Evolutionary conservation across 2,113 vertebrate species (phyloP).

Genomic region (Nesogale talazaci): DNA sequence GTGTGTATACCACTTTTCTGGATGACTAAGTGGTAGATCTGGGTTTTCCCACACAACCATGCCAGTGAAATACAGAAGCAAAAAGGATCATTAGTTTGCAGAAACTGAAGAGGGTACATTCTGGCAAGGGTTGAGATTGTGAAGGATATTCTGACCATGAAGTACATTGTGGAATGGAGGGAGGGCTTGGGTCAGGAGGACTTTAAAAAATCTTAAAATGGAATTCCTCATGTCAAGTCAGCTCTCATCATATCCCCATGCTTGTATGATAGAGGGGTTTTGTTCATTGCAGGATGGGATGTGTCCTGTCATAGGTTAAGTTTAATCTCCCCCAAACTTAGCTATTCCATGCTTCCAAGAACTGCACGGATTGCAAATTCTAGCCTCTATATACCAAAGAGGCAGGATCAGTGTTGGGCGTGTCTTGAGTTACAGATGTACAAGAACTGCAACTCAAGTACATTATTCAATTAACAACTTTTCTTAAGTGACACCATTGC

Average conservation of each 20-base stretch:
- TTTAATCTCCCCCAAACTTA: neutral
- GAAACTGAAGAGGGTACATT: no score
- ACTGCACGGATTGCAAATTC: neutral
- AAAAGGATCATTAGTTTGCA: no score
- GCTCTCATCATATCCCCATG: neutral
- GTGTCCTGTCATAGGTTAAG: neutral
- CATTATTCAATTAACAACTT: neutral
- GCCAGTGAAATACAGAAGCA: no score
- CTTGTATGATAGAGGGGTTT: neutral
- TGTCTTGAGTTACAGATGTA: neutral
- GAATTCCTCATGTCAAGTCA: no score
- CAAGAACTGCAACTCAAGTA: neutral
- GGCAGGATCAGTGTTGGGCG: neutral
- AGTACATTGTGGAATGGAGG: no score
- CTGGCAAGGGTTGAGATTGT: no score
- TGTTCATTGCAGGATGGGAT: neutral
- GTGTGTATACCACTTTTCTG: no score
- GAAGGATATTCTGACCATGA: no score
- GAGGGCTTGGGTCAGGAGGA: no score
- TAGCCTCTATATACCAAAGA: neutral
- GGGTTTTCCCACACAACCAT: no score
- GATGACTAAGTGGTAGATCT: no score
- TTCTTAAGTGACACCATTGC: neutral
- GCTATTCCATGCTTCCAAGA: neutral
- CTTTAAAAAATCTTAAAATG: no score